Evolutionary conservation across 1,140 invertebrate species (phyloP).

Genomic region (Brachionus plicatilis): DNA sequence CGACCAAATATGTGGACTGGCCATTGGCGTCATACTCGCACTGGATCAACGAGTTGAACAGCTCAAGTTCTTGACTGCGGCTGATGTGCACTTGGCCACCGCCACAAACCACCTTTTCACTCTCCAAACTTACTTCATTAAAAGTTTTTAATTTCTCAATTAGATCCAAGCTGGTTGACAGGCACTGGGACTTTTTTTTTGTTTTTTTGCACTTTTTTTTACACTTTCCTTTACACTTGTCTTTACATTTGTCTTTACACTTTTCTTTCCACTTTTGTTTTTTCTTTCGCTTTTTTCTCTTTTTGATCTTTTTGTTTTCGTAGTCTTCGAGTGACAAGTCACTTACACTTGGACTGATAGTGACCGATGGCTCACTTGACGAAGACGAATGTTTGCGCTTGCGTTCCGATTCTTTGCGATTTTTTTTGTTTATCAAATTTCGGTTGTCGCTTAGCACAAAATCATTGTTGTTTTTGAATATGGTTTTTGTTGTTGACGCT

Average conservation of each 20-base stretch:
- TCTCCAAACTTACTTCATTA: background rate
- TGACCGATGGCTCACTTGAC: background rate
- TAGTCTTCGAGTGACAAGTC: background rate
- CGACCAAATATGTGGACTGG: constrained; percentile 81
- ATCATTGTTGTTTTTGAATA: constrained; percentile 14
- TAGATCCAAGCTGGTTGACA: background rate
- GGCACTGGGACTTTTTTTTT: background rate
- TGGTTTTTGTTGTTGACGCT: background rate
- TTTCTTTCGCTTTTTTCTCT: background rate
- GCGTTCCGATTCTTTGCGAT: background rate
- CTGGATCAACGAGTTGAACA: constrained; percentile 62
- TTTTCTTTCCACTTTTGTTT: background rate
- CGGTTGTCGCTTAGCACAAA: background rate
- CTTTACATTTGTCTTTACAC: background rate
- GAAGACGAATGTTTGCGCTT: background rate
- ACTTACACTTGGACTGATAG: background rate
- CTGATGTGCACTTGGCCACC: background rate
- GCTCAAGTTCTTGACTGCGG: background rate
- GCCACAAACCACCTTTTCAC: background rate
- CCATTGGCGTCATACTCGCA: constrained; percentile 90
- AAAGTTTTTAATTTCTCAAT: background rate
- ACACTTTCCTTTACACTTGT: background rate
- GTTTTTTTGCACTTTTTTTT: background rate
- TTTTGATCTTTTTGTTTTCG: constrained; percentile 1
- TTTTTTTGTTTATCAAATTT: background rate